Conservation (phyloP, 2,113 vertebrate species). For the Psittacara wagleri region DNA sequence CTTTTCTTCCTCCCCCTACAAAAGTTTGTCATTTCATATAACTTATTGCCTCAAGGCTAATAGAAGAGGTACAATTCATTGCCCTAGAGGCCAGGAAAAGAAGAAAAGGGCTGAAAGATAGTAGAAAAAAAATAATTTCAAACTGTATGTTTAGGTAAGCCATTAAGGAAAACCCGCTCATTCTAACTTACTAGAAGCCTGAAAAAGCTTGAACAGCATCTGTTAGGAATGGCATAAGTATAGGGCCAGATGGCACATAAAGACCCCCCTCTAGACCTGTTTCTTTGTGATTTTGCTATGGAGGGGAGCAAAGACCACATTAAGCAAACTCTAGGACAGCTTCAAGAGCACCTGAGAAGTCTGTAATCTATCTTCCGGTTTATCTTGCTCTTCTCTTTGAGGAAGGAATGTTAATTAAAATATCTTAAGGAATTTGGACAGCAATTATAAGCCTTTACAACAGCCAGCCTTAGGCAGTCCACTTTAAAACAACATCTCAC, state of each 20-base stretch:
- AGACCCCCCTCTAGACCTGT: background rate
- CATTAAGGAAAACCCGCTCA: background rate
- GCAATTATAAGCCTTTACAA: background rate
- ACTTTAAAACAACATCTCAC: background rate
- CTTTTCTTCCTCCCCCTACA: background rate
- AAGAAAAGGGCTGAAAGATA: background rate
- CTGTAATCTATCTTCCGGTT: slow-evolving; percentile 6
- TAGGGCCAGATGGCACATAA: background rate
- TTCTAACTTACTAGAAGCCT: background rate
- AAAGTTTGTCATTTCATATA: background rate
- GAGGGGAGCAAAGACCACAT: background rate
- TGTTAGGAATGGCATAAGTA: background rate
- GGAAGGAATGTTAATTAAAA: background rate
- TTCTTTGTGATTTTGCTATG: background rate
- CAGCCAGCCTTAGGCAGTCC: background rate
- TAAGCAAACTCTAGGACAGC: background rate
- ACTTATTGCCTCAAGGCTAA: background rate
- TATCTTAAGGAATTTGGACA: background rate
- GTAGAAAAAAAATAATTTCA: background rate
- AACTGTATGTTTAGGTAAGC: background rate
- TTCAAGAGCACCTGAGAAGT: background rate
- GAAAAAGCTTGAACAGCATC: background rate
- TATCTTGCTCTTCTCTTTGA: background rate
- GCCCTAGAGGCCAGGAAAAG: background rate
- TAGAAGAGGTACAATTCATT: background rate